phyloP scores from a whole-genome alignment of 2,888 invertebrate genomes.

The Dolomedes plantarius region DNA sequence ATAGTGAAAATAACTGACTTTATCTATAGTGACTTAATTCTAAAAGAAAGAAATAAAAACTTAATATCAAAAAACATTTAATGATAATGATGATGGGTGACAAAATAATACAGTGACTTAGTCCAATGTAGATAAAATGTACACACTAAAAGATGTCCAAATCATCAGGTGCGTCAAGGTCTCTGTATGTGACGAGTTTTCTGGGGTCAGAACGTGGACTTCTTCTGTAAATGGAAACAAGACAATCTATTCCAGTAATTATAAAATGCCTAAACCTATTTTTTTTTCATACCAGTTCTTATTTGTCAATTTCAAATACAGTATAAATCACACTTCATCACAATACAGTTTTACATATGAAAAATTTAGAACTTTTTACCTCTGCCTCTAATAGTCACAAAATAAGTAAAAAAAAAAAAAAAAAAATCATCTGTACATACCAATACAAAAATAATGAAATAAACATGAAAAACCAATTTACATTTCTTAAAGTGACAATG shows the following conservation, averaged over 20 bases:
- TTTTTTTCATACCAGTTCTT: not conserved
- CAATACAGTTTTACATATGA: too few relatives aligned
- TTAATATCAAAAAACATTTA: conserved; percentile 48
- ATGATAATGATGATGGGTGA: conserved; percentile 45
- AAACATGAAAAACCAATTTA: too few relatives aligned
- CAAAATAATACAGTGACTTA: conserved; percentile 17
- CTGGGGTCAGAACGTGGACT: conserved; percentile 76
- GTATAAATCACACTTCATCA: too few relatives aligned
- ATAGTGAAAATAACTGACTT: too few relatives aligned
- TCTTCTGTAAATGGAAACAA: conserved; percentile 72
- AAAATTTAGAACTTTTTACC: too few relatives aligned
- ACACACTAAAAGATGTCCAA: conserved; percentile 75
- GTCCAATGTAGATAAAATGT: conserved; percentile 43
- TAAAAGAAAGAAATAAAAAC: conserved; percentile 22
- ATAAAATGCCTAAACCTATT: conserved; percentile 7
- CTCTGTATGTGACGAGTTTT: conserved; percentile 77
- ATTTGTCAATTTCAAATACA: not conserved
- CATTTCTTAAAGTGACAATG: too few relatives aligned
- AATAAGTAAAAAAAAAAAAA: too few relatives aligned
- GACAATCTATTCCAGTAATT: conserved; percentile 25
- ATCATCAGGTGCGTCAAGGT: conserved; percentile 78
- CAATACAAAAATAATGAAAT: too few relatives aligned
- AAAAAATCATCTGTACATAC: too few relatives aligned
- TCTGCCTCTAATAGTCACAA: too few relatives aligned
- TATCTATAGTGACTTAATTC: too few relatives aligned